Evolutionary conservation across 2,797 vertebrate species (phyloP).

Genomic region (Limosa lapponica): DNA sequence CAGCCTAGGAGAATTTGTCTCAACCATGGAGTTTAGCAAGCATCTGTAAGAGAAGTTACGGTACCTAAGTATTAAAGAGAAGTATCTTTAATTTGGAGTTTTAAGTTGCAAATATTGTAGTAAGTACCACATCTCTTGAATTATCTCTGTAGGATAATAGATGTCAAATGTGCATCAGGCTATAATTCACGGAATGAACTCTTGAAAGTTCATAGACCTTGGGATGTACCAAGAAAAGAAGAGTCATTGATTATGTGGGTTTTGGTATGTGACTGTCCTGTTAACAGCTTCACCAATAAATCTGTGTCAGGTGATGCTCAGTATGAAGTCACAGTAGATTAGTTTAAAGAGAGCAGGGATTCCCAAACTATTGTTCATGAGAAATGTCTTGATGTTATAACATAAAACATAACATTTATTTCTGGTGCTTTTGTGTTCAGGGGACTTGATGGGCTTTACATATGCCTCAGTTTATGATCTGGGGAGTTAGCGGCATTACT

Average conservation of each 20-base stretch:
- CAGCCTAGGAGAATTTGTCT: not conserved
- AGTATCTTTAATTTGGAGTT: not conserved
- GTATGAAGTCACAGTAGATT: not conserved
- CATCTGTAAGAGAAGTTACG: not conserved
- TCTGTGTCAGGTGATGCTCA: not conserved
- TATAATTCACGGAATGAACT: not conserved
- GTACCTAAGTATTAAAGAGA: not conserved
- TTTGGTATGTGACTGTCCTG: not conserved
- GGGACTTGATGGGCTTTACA: not conserved
- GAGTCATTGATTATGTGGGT: not conserved
- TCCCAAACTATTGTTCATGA: not conserved
- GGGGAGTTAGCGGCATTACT: not conserved
- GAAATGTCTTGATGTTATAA: not conserved
- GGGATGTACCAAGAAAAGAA: not conserved
- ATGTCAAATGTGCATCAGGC: not conserved
- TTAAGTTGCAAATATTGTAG: not conserved
- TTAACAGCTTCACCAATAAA: not conserved
- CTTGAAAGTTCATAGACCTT: not conserved
- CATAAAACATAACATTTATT: not conserved
- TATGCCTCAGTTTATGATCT: not conserved
- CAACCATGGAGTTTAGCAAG: not conserved
- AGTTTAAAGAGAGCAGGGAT: not conserved
- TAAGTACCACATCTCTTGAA: not conserved
- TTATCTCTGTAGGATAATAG: not conserved
- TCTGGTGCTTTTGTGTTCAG: not conserved